Evolutionary conservation across 2,113 vertebrate species (phyloP), one percentile per base, ranked within the genome.

Genomic region (Leucopsar rothschildi): DNA sequence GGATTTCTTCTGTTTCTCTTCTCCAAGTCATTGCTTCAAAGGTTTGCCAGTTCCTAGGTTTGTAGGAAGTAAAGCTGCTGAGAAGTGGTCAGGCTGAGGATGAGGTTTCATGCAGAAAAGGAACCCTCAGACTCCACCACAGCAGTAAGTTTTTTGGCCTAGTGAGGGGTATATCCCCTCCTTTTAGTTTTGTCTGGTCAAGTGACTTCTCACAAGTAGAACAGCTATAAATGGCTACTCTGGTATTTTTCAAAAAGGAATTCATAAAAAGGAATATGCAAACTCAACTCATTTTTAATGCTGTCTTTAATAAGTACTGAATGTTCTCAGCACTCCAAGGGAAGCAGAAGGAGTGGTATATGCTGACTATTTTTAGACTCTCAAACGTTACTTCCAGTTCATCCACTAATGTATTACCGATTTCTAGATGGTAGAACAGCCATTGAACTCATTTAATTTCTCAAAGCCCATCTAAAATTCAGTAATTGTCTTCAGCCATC

Each of bases 291-390:
- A 82, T 65, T 93, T 96, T 91, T 82, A 89, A 75, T 86, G 37
- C 9, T 31, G 71, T 89, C 73, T 89, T 92, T 94, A 95, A 91
- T 93, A 82, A 79, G 93, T 63, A 92, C 94, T 77, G 69, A 91
- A 72, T 92, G 87, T 95, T 91, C 94, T 85, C 89, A 57, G 81
- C 33, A 61, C 70, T 84, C 49, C 57, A 50, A 37, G 40, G n/a
- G 77, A 86, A 93, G 72, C 91, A 92, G 90, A 91, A 95, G 83
- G 91, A 91, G 28, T n/a, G n/a, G 73, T 91, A 71, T 60, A 90
- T 18, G 59, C 12, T 73, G 39, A 10, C 65, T 92, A 93, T 84
- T 85, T 95, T 96, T 88, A 86, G 75, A 56, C 33, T 27, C 31
- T 61, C 44, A 76, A 82, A 69, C 0, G 0, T 72, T 93, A 57